Base-by-base conservation (phyloP, 2,113 vertebrate genomes). In the Myocastor coypus region DNA sequence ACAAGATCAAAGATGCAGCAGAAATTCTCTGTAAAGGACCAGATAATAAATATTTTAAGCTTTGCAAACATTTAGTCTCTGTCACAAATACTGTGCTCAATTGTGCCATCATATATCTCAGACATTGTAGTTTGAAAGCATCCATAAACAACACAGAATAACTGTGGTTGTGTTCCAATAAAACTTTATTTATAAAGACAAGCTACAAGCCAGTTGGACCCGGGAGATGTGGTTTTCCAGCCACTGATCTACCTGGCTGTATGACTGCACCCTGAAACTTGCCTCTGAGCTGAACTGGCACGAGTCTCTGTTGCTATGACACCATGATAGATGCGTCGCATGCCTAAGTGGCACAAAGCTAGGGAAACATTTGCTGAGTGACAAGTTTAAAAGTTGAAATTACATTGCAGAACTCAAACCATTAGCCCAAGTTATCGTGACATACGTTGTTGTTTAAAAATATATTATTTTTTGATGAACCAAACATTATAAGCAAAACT, bases 161-260 rank as follows among this genome's bases (percentile, higher is more conserved):
- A 64, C 7, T 32, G 3, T 77, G 30, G 14, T 30, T 89, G 46
- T 83, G 46, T 92, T 93, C 34, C 91, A 97, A 68, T 92, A 95
- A 94, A 96, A 78, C 46, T 93, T 93, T 82, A 94, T 80, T 86
- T 75, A 87, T 16, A 78, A 66, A 86, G 83, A 61, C 4, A 80
- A 73, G 32, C 30, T 32, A 10, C 19, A 66, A 20, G 73, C 68
- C 59, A 55, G 59, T 91, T 57, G 42, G 24, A 30, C 80, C 37
- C 28, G 37, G 0, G 7, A 81, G 5, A 55, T 19, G 1, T 6
- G 52, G 55, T 52, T 83, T n/a, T 11, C 42, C 30, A 52, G 5
- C 24, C 4, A 2, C 61, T 82, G 6, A 3, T n/a, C 80, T 83
- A 77, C 34, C 7, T 17, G 61, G 11, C 1, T 30, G 22, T 81